Evolutionary conservation across 2,113 vertebrate species (phyloP).

Genomic region (Uria aalge): DNA sequence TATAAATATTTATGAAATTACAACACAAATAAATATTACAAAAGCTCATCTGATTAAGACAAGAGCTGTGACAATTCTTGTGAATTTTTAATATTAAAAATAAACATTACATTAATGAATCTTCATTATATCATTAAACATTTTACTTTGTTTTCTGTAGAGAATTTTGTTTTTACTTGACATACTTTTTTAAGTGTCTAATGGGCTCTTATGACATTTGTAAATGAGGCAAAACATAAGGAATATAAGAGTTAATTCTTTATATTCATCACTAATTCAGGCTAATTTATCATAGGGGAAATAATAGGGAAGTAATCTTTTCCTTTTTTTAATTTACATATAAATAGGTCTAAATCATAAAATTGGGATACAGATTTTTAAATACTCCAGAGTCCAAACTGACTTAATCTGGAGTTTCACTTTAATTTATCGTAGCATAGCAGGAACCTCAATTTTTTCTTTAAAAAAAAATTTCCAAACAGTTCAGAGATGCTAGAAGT

Average conservation of each 20-base stretch:
- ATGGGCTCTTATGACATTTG: slow-evolving; percentile 51
- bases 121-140: slow-evolving; percentile 61
- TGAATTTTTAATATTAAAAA: slow-evolving; percentile 69
- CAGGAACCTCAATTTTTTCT: neutral
- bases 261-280: slow-evolving; percentile 58
- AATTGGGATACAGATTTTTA: slow-evolving; percentile 50
- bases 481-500: neutral
- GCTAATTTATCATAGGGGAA: slow-evolving; percentile 62
- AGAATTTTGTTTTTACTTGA: slow-evolving; percentile 52
- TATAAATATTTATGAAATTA: slow-evolving; percentile 64
- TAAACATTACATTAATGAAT: slow-evolving; percentile 64
- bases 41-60: slow-evolving; percentile 62
- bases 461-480: neutral
- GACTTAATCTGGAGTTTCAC: neutral
- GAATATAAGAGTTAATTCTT: slow-evolving; percentile 53
- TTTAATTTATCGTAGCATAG: neutral
- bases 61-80: slow-evolving; percentile 58
- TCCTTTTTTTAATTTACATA: slow-evolving; percentile 22
- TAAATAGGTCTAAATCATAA: slow-evolving; percentile 32
- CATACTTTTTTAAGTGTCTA: slow-evolving; percentile 35
- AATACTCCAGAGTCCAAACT: slow-evolving; percentile 22
- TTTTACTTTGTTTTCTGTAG: slow-evolving; percentile 56
- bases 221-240: slow-evolving; percentile 56
- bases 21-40: slow-evolving; percentile 58
- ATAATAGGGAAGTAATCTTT: slow-evolving; percentile 26